Base-by-base conservation (phyloP, 2,888 invertebrate genomes). In the Tipula confusa region DNA sequence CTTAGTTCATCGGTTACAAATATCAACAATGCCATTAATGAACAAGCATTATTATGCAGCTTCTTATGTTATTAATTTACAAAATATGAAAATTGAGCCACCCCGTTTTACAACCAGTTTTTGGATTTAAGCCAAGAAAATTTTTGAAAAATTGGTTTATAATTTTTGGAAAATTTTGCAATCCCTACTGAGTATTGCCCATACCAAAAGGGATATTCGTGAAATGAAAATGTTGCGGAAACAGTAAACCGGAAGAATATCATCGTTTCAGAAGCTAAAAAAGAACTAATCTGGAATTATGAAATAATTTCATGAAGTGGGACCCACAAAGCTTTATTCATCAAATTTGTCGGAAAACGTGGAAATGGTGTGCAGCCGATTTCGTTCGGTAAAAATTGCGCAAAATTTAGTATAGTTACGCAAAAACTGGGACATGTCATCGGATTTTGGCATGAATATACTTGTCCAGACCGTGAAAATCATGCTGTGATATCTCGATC, bases 371-470 rank as follows among this genome's bases (percentile, higher is more conserved):
- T 97, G 0, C 98, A 95, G 88, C 98, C 97, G 13, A 97, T 98
- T 86, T 97, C 97, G 83, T 98, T 98, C 86, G 98, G 98, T 4
- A 98, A 98, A 90, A 98, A 98, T 91, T 99, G 99, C 88, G 98
- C 99, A 91, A 98, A 99, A 90, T 98, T 99, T 88, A 99, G 99
- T 83, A 99, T 99, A 86, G 98, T 98, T 81, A 98, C 98, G 0
- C 98, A 98, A 89, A 98, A 98, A 89, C 90, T 98, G 86, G 98
- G 99, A 5, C 97, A 97, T 90, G 97, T 97, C 86, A 96, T 98
- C 29, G 98, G 98, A 84, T 99, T 99, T 91, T 99, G 98, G 98
- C 99, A 99, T 89, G 99, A 99, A 88, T 99, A 99, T 89, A 99
- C 99, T 0, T 91, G 99, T 80, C 99, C 99, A 0, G 99, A 99